Base-by-base conservation (phyloP, 2,888 invertebrate genomes). In the Busseola fusca region DNA sequence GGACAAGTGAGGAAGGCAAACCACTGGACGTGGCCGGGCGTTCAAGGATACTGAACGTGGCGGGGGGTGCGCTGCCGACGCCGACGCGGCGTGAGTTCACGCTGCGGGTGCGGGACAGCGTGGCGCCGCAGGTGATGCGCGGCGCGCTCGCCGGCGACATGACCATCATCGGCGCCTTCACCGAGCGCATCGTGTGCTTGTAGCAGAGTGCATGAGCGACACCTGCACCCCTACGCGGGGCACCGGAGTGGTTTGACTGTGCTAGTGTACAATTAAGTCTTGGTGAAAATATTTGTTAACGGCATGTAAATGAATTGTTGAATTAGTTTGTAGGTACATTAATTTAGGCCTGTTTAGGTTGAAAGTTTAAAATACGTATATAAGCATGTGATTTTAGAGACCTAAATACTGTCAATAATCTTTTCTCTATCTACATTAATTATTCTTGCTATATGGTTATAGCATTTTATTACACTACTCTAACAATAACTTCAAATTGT, bases 151-250 rank as follows among this genome's bases (percentile, higher is more conserved):
- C 92, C 57, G 85, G 87, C 48, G 95, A 95, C 84, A 93, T 95
- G 91, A 92, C 89, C 59, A 87, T 95, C 74, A 84, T 95, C 25
- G 95, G 95, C 45, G 95, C 94, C 58, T 95, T 95, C 81, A 95
- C 95, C 18, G 95, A 95, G 84, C 92, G 92, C 59, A 91, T 92
- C 63, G 95, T 94, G 64, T 94, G 94, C 79, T 91, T 94, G 92
- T 95, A 94, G 91, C 91, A 81, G 62, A 62, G 69, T 64, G 34
- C 34, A 56, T 72, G 64, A 76, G 56, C 27, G 27, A 10, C 48
- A 18, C 21, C 42, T 3, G 3, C 54, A 2, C 54, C 21, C 7
- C 14, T 27, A 14, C 21, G 18, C 27, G 48, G 16, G 14, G 54
- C 30, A 27, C 57, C 37, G 34, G 30, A 69, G 42, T 64, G 58